A percentile compares a stretch with the other conserved stretches of the same genome.
These are phyloP conservation scores for Luehdorfia chinensis DNA, from an alignment of 1,140 invertebrate genomes.

Conservation along the genomic window DNA sequence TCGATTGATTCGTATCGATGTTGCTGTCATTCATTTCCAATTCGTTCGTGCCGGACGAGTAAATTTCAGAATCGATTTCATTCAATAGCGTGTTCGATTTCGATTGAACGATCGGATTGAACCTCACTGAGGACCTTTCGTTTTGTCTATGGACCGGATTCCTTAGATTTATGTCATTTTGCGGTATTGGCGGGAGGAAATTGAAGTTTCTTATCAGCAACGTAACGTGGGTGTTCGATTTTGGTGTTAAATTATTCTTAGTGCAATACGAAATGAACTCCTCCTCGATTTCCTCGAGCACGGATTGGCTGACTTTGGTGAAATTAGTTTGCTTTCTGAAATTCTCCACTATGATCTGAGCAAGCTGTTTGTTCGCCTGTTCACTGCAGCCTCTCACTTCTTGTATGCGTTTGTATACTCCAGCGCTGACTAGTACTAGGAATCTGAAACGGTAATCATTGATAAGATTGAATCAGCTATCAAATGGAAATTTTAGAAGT, in stretches of 20 bases:
- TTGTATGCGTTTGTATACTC: constrained; percentile 89
- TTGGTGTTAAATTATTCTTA: constrained; percentile 76
- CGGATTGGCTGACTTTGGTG: constrained; percentile 90
- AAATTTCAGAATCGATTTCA: constrained; percentile 57
- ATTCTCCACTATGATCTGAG: constrained; percentile 88
- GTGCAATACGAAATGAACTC: constrained; percentile 90
- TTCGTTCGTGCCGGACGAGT: constrained; percentile 45
- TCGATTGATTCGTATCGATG: constrained; percentile 57
- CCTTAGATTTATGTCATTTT: constrained; percentile 44
- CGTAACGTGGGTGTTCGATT: constrained; percentile 80
- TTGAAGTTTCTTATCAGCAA: constrained; percentile 93
- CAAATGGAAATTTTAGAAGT: no score
- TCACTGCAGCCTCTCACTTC: constrained; percentile 85
- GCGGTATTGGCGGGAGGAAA: constrained; percentile 82
- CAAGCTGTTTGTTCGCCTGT: constrained; percentile 89
- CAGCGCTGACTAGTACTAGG: constrained; percentile 90
- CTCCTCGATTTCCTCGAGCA: constrained; percentile 90
- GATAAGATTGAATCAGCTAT: no score
- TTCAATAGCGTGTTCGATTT: constrained; percentile 64
- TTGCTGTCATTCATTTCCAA: constrained; percentile 49
- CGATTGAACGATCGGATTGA: constrained; percentile 79
- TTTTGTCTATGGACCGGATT: constrained; percentile 42
- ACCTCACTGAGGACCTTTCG: constrained; percentile 69
- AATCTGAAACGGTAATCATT: constrained; percentile 80
- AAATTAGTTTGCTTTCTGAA: constrained; percentile 89